Conservation (phyloP, 2,888 invertebrate species). For the Volucella inanis region DNA sequence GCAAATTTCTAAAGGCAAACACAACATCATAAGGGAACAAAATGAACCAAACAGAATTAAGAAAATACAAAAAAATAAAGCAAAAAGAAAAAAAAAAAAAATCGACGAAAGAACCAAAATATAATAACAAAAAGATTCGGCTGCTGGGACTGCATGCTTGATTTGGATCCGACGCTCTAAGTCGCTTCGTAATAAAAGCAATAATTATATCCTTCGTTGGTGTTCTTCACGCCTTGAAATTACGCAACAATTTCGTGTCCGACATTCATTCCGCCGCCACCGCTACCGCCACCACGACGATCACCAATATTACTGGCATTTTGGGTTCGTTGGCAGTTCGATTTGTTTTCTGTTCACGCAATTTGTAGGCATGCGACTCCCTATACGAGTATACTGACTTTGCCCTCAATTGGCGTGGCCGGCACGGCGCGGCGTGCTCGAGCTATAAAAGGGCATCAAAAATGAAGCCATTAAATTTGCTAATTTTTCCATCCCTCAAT, state of each 20-base stretch:
- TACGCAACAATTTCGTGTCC: conserved; percentile 83
- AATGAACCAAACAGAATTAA: not conserved
- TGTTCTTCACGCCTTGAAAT: conserved; percentile 84
- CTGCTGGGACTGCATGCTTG: conserved; percentile 65
- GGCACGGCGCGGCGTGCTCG: conserved; percentile 43
- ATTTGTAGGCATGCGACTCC: conserved; percentile 70
- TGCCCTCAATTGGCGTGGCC: not conserved
- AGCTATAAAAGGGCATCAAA: conserved; percentile 74
- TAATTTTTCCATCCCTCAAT: conserved; percentile 75
- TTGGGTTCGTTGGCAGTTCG: conserved; percentile 71
- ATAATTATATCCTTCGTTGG: conserved; percentile 84
- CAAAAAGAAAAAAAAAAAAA: conserved; percentile 9
- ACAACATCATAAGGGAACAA: conserved; percentile 21
- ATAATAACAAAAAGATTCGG: conserved; percentile 27
- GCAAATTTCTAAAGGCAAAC: conserved; percentile 72
- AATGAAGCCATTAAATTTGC: conserved; percentile 75
- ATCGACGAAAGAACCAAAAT: conserved; percentile 5
- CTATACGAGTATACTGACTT: conserved; percentile 13
- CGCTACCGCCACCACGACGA: conserved; percentile 29
- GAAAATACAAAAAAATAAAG: conserved; percentile 23
- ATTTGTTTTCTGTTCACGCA: conserved; percentile 75
- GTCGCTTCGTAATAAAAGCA: conserved; percentile 80
- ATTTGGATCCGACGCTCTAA: conserved; percentile 69
- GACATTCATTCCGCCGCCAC: conserved; percentile 68
- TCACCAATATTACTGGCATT: conserved; percentile 53